Percentiles rank a stretch among this genome's conserved stretches.
Conservation (phyloP, 2,797 vertebrate genomes). For the Pangasius larnaudii region DNA sequence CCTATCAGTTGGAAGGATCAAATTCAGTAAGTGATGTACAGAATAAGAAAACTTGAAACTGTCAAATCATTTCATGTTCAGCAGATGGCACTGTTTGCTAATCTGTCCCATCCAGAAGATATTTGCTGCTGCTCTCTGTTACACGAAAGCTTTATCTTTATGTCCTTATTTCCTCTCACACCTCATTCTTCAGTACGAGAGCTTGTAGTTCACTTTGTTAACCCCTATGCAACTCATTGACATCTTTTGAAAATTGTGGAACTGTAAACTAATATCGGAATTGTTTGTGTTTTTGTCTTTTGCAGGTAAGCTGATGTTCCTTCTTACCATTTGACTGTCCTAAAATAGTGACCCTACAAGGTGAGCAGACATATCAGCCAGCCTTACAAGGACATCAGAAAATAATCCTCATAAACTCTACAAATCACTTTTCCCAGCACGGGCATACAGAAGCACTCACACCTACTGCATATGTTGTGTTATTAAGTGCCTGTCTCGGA, state of each 20-base stretch:
- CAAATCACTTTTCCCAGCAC: not conserved
- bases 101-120: not conserved
- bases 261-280: constrained; percentile 38
- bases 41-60: not conserved
- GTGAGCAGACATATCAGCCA: constrained; percentile 44
- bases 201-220: not conserved
- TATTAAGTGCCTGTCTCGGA: not conserved
- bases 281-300: constrained; percentile 60
- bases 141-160: not conserved
- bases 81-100: constrained; percentile 56
- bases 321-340: constrained; percentile 19
- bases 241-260: not conserved
- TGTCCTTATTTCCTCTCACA: not conserved
- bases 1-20: not conserved
- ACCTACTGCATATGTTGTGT: not conserved
- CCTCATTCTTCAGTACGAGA: not conserved
- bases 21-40: not conserved
- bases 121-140: not conserved
- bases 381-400: constrained; percentile 57
- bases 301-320: constrained; percentile 73
- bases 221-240: not conserved
- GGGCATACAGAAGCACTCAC: not conserved
- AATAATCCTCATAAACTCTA: not conserved
- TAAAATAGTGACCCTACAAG: constrained; percentile 35
- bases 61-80: constrained; percentile 19